Base-by-base conservation (phyloP, 2,797 vertebrate species). In the Heteromormyrus szaboi region DNA sequence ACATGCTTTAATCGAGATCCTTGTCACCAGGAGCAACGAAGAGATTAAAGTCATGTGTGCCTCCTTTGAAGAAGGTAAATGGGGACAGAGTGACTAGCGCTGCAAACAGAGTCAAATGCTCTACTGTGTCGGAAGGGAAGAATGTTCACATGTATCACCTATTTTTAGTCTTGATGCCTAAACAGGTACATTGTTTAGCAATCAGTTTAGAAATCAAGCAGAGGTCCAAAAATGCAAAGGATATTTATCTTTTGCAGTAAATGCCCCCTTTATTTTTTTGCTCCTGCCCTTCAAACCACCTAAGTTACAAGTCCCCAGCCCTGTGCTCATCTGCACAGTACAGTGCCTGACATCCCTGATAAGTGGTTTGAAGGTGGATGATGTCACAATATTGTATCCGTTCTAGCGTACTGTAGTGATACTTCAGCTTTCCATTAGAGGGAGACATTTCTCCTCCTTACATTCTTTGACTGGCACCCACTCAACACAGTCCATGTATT, bases 1-100 rank as follows among this genome's bases (percentile, higher is more conserved):
- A 91, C 97, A 97, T 0, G 87, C 96, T 89, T 95, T 99, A 87
- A 98, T 98, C 0, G 98, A 99, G 95, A 99, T 99, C 93, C 94
- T 99, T 91, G 97, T 97, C 87, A 98, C 98, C 0, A 95, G 98
- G 91, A 97, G 93, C 94, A 99, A 99, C 14, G 93, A 94, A 11
- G 96, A 99, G 93, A 98, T 99, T 88, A 93, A 89, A 0, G 97
- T 96, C 88, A 99, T 99, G 96, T 97, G 96, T 0, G 92, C 93
- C 84, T 98, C 97, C 0, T 99, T 98, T 89, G 92, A 96, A 89
- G 91, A 94, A 86, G 97, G 98, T 99, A 93, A 87, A 95, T 29
- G 17, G 83, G 50, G 11, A 85, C 4, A 46, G 8, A 14, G 11
- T 8, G 6, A 59, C 33, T 19, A n/a, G 17, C 0, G 0, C 9